A percentile compares a stretch with the other conserved stretches of the same genome.
These are phyloP conservation scores for Spheniscus humboldti DNA, from an alignment of 2,797 vertebrate species.

Conservation along the genomic window DNA sequence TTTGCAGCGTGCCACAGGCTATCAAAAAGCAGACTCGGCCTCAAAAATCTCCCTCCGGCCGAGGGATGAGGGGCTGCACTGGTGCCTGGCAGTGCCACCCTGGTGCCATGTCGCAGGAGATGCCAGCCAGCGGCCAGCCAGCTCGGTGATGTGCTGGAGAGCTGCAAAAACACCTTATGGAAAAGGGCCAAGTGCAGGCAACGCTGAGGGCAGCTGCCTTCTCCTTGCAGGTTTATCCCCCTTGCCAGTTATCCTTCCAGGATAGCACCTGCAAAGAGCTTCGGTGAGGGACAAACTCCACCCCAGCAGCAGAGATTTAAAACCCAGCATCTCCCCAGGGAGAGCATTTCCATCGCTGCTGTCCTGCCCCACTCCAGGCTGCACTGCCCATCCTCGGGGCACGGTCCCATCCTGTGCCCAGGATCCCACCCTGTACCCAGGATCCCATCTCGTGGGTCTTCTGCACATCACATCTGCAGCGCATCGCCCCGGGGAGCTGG, in stretches of 20 bases:
- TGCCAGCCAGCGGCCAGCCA: neutral
- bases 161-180: neutral
- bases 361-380: neutral
- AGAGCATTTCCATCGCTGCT: neutral
- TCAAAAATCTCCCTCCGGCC: neutral
- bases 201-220: neutral
- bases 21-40: neutral
- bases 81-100: neutral
- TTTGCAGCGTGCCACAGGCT: neutral
- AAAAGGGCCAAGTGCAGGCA: neutral
- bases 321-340: neutral
- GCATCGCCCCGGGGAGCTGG: fast-evolving
- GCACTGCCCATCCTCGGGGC: fast-evolving
- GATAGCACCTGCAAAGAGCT: neutral
- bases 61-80: neutral
- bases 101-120: neutral
- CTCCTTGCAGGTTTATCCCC: neutral
- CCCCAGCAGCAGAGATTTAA: neutral
- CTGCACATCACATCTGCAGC: neutral
- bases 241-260: neutral
- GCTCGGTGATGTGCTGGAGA: neutral
- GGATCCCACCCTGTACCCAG: neutral
- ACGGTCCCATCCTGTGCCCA: neutral
- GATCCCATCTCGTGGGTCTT: neutral
- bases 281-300: fast-evolving